Evolutionary conservation across 2,888 invertebrate species (phyloP).

Genomic region (Diarsia mendica): DNA sequence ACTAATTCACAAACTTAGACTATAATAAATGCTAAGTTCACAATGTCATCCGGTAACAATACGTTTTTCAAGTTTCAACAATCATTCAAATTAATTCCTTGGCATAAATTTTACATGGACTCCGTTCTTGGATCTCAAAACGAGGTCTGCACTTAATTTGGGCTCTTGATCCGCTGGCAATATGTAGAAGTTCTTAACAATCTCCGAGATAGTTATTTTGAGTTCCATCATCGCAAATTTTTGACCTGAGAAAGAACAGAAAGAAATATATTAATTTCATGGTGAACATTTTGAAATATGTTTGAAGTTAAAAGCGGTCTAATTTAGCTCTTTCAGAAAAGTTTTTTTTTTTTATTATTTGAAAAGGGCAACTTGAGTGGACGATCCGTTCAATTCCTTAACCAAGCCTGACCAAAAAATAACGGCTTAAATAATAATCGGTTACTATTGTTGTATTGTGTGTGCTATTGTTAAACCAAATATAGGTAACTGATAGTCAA

Average conservation of each 20-base stretch:
- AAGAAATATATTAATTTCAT: neutral
- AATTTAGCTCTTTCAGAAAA: neutral
- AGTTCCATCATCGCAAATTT: conserved; percentile 88
- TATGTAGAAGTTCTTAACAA: conserved; percentile 85
- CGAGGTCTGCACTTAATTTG: conserved; percentile 77
- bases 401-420: neutral
- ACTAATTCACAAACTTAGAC: neutral
- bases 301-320: neutral
- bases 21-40: neutral
- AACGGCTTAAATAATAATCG: conserved; percentile 15
- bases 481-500: neutral
- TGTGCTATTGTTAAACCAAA: conserved; percentile 36
- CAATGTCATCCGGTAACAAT: conserved; percentile 10
- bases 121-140: conserved; percentile 80
- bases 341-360: too few relatives aligned
- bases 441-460: conserved; percentile 40
- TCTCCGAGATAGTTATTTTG: conserved; percentile 87
- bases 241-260: conserved; percentile 71
- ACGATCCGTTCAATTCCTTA: neutral
- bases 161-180: conserved; percentile 76
- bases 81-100: conserved; percentile 49
- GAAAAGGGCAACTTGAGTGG: neutral
- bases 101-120: conserved; percentile 76
- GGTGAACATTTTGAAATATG: neutral
- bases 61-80: conserved; percentile 1